A percentile compares a stretch with the other conserved stretches of the same genome.
Conservation (phyloP, 2,797 vertebrate species). For the Thunnus albacares region DNA sequence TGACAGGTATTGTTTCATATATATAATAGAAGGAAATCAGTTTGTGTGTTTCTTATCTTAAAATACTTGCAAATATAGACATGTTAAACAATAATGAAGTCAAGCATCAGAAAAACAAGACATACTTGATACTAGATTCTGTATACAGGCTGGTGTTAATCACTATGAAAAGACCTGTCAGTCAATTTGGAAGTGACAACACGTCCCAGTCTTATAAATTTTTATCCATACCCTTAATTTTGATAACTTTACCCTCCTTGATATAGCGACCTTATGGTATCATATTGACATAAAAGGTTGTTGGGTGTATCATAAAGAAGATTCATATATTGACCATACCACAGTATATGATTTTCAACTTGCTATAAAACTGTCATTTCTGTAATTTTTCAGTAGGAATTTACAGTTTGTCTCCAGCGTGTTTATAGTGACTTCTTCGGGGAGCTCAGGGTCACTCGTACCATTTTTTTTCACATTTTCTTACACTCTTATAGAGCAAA, state of each 20-base stretch:
- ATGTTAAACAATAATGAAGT: neutral
- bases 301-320: neutral
- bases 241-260: no score
- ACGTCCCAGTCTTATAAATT: no score
- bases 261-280: no score
- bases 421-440: neutral
- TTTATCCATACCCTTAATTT: no score
- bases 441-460: neutral
- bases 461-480: neutral
- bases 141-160: no score
- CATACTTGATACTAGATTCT: no score
- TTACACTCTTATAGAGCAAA: neutral
- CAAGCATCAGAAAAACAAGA: neutral
- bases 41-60: neutral
- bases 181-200: no score
- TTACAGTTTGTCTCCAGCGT: neutral
- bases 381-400: neutral
- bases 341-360: neutral
- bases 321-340: neutral
- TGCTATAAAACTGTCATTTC: neutral
- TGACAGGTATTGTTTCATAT: no score
- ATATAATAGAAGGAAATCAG: neutral
- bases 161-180: no score
- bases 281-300: no score
- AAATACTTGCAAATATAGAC: neutral